Conservation (phyloP, 2,113 vertebrate genomes). For the Solea senegalensis region DNA sequence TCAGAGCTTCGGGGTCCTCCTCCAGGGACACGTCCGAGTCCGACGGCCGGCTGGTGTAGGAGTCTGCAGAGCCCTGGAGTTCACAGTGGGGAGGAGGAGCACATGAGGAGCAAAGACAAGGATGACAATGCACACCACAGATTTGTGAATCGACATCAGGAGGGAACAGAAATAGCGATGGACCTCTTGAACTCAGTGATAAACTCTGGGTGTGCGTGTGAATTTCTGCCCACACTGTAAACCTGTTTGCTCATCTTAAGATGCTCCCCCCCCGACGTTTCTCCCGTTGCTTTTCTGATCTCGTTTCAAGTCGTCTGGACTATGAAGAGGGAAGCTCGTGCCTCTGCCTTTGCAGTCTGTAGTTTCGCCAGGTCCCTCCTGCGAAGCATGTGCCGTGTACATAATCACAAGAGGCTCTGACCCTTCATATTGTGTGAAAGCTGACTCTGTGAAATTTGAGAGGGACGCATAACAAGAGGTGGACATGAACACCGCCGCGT, state of each 20-base stretch:
- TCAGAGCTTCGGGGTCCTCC: conserved; percentile 94
- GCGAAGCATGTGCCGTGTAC: conserved; percentile 15
- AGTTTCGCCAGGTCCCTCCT: neutral
- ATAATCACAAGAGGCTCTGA: conserved; percentile 32
- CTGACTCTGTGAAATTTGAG: conserved; percentile 60
- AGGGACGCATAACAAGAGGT: conserved; percentile 37
- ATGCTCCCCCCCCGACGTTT: neutral
- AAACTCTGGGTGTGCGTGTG: neutral
- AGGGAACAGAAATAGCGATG: neutral
- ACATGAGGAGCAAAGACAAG: neutral
- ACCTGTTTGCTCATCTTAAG: conserved; percentile 20
- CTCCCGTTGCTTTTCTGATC: neutral
- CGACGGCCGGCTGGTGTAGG: conserved; percentile 96
- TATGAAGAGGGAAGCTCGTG: neutral
- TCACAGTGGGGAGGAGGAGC: neutral
- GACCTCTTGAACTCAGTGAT: neutral
- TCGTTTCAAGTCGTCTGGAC: neutral
- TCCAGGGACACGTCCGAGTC: conserved; percentile 97
- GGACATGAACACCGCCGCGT: conserved; percentile 28
- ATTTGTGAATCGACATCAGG: neutral
- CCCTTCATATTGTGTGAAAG: conserved; percentile 51
- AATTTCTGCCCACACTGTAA: neutral
- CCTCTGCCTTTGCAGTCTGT: neutral
- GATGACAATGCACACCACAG: neutral
- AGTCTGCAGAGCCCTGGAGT: conserved; percentile 94